Base-by-base conservation (phyloP, 2,888 invertebrate species). In the Pharmacophagus antenor region DNA sequence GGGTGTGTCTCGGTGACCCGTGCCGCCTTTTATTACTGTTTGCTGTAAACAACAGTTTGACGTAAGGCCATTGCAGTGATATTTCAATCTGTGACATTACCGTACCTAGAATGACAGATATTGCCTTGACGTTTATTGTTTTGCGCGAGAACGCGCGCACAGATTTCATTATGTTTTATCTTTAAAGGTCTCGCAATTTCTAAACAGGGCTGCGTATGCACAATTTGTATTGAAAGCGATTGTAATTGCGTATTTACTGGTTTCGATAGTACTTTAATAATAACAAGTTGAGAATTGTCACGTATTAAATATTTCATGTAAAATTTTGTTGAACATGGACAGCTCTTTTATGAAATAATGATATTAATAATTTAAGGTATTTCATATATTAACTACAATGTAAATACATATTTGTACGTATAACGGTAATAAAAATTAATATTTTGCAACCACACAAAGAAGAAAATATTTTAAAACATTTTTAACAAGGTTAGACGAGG, bases 1-100 rank as follows among this genome's bases (percentile, higher is more conserved):
- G 76, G 77, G 73, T 71, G 75, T 76, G 74, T 70, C 76, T 68
- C 68, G 55, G 21, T 71, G 66, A 71, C 67, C 67, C 66, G 60
- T 71, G 65, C 58, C 62, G 57, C 62, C 58, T 31, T 71, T 67
- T 50, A 50, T 55, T 50, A 37, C 50, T 23, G 18, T 15, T 22
- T 23, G 17, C 23, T 0, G 55, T 60, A 60, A 60, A 60, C 60
- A 56, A 55, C 55, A 18, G 59, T 62, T 66, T 72, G 65, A 71
- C 66, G 70, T 67, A 74, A 62, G 60, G 56, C 62, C 50, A 60
- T 47, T 58, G 58, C 59, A 50, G 54, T 25, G 60, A 56, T 59
- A 55, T 25, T 44, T 31, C 31, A 55, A 55, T 51, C 50, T 51
- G 8, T 54, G 23, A 53, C 58, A 41, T 42, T 21, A 50, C 42